A percentile compares a stretch with the other conserved stretches of the same genome.
These are phyloP conservation scores for Rhimphoctona megacephalus DNA, from an alignment of 2,888 invertebrate genomes.

Conservation along the genomic window DNA sequence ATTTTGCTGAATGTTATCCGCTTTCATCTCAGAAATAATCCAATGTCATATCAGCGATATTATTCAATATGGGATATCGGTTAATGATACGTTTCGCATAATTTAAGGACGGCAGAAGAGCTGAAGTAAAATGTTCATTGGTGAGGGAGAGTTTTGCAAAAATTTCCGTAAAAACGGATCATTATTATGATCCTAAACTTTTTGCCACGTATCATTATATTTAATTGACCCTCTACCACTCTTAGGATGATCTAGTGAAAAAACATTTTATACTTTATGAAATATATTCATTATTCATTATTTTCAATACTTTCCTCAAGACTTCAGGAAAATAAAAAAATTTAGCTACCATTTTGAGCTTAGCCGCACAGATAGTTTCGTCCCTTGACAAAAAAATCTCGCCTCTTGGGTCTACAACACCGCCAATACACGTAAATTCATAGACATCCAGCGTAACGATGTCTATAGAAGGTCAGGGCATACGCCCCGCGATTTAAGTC, in stretches of 20 bases:
- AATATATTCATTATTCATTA: background rate
- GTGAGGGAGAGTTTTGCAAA: too few relatives aligned
- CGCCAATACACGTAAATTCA: conserved; percentile 9
- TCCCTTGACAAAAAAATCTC: conserved; percentile 10
- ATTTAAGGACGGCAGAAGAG: too few relatives aligned
- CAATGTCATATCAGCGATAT: background rate
- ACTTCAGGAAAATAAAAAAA: background rate
- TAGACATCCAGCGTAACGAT: conserved; percentile 8
- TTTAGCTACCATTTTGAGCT: conserved; percentile 21
- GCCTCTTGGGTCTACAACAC: background rate
- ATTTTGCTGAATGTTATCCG: conserved; percentile 42
- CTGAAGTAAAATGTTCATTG: too few relatives aligned
- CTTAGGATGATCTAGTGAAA: background rate
- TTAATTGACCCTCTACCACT: background rate
- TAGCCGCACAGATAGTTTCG: conserved; percentile 1
- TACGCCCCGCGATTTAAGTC: conserved; percentile 83
- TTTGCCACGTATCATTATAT: background rate
- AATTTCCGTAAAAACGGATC: too few relatives aligned
- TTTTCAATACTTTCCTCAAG: background rate
- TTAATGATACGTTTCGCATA: background rate
- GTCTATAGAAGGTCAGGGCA: conserved; percentile 73
- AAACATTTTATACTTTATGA: background rate
- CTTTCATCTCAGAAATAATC: conserved; percentile 34
- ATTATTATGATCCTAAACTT: background rate
- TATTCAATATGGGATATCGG: background rate